phyloP scores from a whole-genome alignment of 2,797 vertebrate species.

The Gadopsis marmoratus region DNA sequence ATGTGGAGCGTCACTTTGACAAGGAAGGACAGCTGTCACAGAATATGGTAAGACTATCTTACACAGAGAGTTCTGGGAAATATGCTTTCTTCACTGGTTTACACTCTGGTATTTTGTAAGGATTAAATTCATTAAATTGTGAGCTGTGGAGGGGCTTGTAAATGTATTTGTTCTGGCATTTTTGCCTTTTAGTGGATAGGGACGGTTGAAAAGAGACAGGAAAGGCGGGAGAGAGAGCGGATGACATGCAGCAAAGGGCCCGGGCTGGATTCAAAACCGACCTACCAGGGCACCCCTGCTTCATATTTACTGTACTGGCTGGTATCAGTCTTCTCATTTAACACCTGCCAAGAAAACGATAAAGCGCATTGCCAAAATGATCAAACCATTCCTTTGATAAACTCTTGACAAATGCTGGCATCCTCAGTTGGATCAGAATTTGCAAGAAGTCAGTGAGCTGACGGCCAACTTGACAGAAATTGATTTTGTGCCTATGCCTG shows the following conservation, averaged over 20 bases:
- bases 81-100: too few relatives aligned
- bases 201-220: too few relatives aligned
- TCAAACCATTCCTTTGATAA: neutral
- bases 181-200: too few relatives aligned
- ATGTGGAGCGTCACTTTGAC: slow-evolving; percentile 91
- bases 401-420: slow-evolving; percentile 1
- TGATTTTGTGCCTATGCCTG: slow-evolving; percentile 13
- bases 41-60: slow-evolving; percentile 75
- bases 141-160: neutral
- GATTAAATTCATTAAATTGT: neutral
- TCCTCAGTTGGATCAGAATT: slow-evolving; percentile 13
- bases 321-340: neutral
- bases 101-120: too few relatives aligned
- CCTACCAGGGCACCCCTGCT: too few relatives aligned
- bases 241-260: too few relatives aligned
- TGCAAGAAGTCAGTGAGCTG: neutral
- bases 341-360: neutral
- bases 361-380: neutral
- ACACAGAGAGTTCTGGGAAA: neutral
- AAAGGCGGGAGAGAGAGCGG: too few relatives aligned
- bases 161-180: too few relatives aligned
- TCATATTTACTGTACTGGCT: neutral
- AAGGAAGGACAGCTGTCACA: slow-evolving; percentile 74
- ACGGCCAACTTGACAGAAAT: slow-evolving; percentile 2
- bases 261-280: too few relatives aligned